Percentiles rank a stretch among this genome's conserved stretches.
Conservation (phyloP, 2,888 invertebrate species). For the Cataglyphis cursor region DNA sequence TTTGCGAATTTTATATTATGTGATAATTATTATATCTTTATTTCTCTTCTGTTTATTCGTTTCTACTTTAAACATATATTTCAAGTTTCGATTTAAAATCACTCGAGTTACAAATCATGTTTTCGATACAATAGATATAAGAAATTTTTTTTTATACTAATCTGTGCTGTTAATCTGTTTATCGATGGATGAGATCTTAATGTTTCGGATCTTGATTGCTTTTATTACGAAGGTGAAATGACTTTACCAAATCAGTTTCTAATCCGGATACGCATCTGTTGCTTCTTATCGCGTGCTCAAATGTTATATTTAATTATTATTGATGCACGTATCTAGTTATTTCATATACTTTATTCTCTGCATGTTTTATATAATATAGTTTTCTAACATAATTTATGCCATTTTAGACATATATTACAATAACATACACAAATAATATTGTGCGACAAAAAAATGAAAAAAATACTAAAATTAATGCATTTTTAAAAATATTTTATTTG, state of each 20-base stretch:
- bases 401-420: neutral
- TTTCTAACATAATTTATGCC: neutral
- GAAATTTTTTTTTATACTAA: neutral
- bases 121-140: neutral
- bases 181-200: slow-evolving; percentile 15
- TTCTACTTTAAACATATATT: neutral
- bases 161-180: slow-evolving; percentile 22
- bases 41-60: neutral
- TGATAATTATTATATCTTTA: neutral
- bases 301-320: slow-evolving; percentile 15
- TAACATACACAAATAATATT: neutral
- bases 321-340: neutral
- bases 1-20: neutral
- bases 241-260: slow-evolving; percentile 46
- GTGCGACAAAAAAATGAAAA: neutral
- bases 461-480: neutral
- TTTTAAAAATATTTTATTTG: neutral
- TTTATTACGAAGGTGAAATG: slow-evolving; percentile 39
- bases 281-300: slow-evolving; percentile 27
- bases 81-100: neutral
- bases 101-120: neutral
- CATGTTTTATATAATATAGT: neutral
- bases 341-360: neutral
- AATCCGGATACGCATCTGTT: slow-evolving; percentile 37
- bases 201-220: slow-evolving; percentile 31